Evolutionary conservation across 2,113 vertebrate genomes (phyloP).

Genomic region (Solea senegalensis): DNA sequence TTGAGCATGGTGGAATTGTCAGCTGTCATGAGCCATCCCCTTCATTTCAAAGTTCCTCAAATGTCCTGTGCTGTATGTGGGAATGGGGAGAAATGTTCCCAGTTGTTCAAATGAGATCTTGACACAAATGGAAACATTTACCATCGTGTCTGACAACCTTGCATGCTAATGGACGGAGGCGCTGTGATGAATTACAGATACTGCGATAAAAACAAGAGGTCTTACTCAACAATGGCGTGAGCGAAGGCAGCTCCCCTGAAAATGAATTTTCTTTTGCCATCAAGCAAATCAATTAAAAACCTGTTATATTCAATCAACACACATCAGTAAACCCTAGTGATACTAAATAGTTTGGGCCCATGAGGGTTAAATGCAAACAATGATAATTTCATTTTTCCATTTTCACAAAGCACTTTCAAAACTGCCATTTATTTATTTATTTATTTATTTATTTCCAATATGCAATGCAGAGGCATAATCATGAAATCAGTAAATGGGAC

Average conservation of each 20-base stretch:
- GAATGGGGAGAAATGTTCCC: constrained; percentile 25
- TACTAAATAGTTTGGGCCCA: constrained; percentile 46
- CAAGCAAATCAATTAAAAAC: constrained; percentile 54
- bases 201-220: background rate
- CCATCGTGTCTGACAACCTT: constrained; percentile 7
- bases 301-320: constrained; percentile 43
- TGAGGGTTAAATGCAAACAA: constrained; percentile 41
- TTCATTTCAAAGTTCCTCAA: constrained; percentile 61
- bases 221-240: background rate
- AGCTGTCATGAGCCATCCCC: constrained; percentile 53
- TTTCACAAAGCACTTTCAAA: constrained; percentile 60
- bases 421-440: constrained; percentile 49
- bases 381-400: constrained; percentile 65
- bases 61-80: constrained; percentile 60
- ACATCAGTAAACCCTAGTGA: constrained; percentile 52
- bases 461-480: constrained; percentile 49
- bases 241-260: constrained; percentile 1
- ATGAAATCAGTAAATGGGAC: constrained; percentile 62
- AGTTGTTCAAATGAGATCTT: constrained; percentile 9
- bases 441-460: constrained; percentile 23
- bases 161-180: background rate
- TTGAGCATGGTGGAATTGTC: constrained; percentile 53
- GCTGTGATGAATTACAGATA: background rate
- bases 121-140: background rate
- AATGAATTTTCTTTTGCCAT: constrained; percentile 33